Conservation (phyloP, 2,888 invertebrate genomes). For the Melanargia galathea region DNA sequence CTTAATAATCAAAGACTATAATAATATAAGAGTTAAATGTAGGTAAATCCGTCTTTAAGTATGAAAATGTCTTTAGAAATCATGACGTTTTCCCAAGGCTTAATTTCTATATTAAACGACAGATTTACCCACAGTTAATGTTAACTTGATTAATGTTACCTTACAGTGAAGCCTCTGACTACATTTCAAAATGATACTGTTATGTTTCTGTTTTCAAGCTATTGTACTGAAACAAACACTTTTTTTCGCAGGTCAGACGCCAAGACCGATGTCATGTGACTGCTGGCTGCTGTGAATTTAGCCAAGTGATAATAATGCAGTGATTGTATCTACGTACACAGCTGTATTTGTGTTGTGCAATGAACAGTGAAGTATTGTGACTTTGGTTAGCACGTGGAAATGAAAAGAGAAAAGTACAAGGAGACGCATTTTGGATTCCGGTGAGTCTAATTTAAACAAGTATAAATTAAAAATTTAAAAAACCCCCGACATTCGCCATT, state of each 20-base stretch:
- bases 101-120: too few species aligned
- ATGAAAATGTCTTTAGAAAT: too few species aligned
- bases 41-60: too few species aligned
- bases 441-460: slow-evolving; percentile 50
- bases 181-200: too few species aligned
- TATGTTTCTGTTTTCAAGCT: too few species aligned
- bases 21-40: too few species aligned
- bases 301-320: slow-evolving; percentile 34
- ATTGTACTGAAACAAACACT: background rate
- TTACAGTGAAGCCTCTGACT: too few species aligned
- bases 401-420: slow-evolving; percentile 82
- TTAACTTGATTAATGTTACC: too few species aligned
- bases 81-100: too few species aligned
- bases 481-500: too few species aligned
- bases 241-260: slow-evolving; percentile 30
- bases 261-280: slow-evolving; percentile 25
- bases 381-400: slow-evolving; percentile 65
- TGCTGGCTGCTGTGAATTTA: slow-evolving; percentile 23
- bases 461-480: background rate
- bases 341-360: slow-evolving; percentile 55
- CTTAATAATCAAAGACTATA: too few species aligned
- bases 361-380: slow-evolving; percentile 61
- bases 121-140: too few species aligned
- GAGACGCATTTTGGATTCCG: slow-evolving; percentile 58
- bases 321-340: slow-evolving; percentile 27